Base-by-base conservation (phyloP, 2,113 vertebrate genomes). In the Pterocles orientalis region DNA sequence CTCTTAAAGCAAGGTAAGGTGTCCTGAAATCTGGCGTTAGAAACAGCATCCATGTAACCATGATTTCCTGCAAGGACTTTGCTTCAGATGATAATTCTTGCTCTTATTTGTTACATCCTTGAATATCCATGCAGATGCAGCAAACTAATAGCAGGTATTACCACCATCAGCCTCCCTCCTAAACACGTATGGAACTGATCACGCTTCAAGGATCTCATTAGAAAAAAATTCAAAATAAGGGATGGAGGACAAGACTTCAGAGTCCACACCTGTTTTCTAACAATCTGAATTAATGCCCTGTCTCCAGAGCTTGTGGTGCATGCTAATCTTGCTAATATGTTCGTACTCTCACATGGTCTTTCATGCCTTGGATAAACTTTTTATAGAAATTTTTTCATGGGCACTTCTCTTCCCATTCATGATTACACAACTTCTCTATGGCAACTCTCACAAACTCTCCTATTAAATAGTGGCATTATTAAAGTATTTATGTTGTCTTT, bases 191-290 rank as follows among this genome's bases (percentile, higher is more conserved):
- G 72, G 89, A 86, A 86, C 20, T 5, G 1, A 94, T 92, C 25
- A 18, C 33, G 17, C 48, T 87, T 60, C 48, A 60, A 91, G 3
- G 1, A 84, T 57, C 28, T 96, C 83, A 93, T 47, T 69, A 94
- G 65, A 72, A 91, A 96, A 93, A 76, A 85, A 87, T 54, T 24
- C 57, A 87, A 50, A 82, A 54, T 50, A 72, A 89, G 39, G 60
- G 47, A 25, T 36, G 45, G 61, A 92, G 47, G 31, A 92, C 41
- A 84, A 88, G 23, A 84, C 79, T 61, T 0, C 66, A 70, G 2
- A 92, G n/a, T 39, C 39, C 75, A 65, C 75, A 90, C 85, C 70
- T 94, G 93, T 80, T 95, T 96, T 84, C 77, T 53, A 86, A 57
- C 68, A 81, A 56, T 12, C 29, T 53, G 60, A 75, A 28, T 66